These are phyloP conservation scores for Arctopsyche grandis DNA, from an alignment of 1,140 invertebrate species.

Conservation along the genomic window DNA sequence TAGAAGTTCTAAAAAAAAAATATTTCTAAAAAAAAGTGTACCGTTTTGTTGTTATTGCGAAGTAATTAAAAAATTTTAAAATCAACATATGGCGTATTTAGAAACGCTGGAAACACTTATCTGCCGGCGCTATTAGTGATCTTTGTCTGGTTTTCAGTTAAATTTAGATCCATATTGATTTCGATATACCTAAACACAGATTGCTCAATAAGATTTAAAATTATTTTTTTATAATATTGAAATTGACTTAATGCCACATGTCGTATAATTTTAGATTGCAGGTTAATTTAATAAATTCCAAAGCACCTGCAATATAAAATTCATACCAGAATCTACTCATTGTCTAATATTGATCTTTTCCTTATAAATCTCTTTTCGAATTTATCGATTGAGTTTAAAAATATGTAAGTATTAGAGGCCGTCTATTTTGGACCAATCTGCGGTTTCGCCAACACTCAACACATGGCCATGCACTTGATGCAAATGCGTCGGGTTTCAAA, in stretches of 20 bases:
- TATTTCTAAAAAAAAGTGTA: no score
- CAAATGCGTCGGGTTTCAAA: neutral
- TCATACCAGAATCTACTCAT: no score
- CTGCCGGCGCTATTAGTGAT: conserved; percentile 28
- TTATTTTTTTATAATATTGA: no score
- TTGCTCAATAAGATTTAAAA: neutral
- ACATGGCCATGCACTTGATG: conserved; percentile 5
- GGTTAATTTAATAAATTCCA: no score
- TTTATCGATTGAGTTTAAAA: no score
- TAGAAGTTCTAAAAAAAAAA: no score
- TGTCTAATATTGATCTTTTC: no score
- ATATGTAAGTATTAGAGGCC: no score
- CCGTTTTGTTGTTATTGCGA: no score
- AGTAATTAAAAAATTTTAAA: neutral
- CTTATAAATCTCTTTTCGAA: no score
- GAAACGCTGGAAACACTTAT: conserved; percentile 18
- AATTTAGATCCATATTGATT: conserved; percentile 32
- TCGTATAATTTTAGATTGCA: no score
- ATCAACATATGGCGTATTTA: neutral
- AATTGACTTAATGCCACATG: no score
- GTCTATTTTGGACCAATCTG: neutral
- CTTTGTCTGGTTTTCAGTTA: conserved; percentile 32
- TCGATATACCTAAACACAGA: neutral
- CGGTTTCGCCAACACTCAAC: neutral
- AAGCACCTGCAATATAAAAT: neutral